Conservation (phyloP, 2,113 vertebrate genomes). For the Trichechus manatus region DNA sequence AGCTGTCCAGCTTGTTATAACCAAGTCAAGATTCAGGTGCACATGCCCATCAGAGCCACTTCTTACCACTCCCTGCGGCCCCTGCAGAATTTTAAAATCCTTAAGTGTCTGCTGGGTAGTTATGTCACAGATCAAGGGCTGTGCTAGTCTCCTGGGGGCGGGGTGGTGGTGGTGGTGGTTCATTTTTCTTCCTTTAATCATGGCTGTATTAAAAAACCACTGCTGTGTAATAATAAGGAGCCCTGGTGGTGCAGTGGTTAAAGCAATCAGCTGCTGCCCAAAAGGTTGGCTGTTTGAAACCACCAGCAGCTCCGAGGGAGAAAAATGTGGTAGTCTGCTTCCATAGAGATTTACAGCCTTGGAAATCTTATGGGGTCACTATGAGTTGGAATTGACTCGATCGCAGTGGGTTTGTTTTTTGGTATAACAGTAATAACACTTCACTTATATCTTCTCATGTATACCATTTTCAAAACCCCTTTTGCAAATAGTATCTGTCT, state of each 20-base stretch:
- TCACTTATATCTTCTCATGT: background rate
- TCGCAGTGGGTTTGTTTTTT: too few relatives aligned
- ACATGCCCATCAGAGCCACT: background rate
- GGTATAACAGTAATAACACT: background rate
- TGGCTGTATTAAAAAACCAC: background rate
- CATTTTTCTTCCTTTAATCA: background rate
- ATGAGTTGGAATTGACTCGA: too few relatives aligned
- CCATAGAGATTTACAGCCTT: too few relatives aligned
- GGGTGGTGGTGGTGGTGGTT: background rate
- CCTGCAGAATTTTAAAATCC: background rate
- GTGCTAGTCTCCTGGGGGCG: background rate
- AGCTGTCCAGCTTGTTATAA: constrained; percentile 93
- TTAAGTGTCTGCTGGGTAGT: background rate
- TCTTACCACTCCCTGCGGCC: background rate
- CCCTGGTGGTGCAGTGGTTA: too few relatives aligned
- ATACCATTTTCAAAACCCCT: background rate
- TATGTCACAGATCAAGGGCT: background rate
- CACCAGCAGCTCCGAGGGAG: too few relatives aligned
- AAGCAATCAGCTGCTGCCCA: too few relatives aligned
- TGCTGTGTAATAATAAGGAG: background rate
- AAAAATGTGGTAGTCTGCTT: too few relatives aligned
- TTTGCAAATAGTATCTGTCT: background rate
- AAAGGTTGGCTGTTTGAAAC: too few relatives aligned
- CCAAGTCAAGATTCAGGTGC: constrained; percentile 91
- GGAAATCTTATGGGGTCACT: too few relatives aligned